These are phyloP conservation scores for Myiotriccus ornatus DNA, from an alignment of 2,797 vertebrate genomes.

Conservation along the genomic window DNA sequence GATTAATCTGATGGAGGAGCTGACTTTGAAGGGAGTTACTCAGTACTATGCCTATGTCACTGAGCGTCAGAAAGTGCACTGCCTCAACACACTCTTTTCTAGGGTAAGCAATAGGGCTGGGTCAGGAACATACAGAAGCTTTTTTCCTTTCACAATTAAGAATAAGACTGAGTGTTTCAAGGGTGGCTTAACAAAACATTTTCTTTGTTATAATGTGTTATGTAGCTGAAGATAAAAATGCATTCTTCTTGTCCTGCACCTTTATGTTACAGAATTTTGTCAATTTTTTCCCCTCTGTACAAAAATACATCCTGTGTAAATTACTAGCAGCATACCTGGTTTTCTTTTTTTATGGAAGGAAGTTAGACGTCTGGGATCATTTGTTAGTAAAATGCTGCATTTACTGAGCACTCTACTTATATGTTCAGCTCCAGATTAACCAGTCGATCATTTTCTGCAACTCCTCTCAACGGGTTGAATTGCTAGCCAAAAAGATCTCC, in stretches of 20 bases:
- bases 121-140: not conserved
- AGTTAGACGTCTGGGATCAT: not conserved
- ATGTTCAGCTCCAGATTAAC: constrained; percentile 95
- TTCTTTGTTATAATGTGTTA: not conserved
- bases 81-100: constrained; percentile 98
- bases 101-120: constrained; percentile 80
- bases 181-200: not conserved
- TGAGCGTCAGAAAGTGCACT: constrained; percentile 98
- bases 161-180: not conserved
- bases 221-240: not conserved
- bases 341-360: not conserved
- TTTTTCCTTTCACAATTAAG: not conserved
- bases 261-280: not conserved
- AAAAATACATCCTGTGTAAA: not conserved
- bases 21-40: constrained; percentile 98
- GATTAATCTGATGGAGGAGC: constrained; percentile 99
- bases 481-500: constrained; percentile 99
- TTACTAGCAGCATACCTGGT: not conserved
- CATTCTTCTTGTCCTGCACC: not conserved
- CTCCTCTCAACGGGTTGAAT: constrained; percentile 97
- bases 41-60: constrained; percentile 99
- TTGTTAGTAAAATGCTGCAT: not conserved
- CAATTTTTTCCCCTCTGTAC: not conserved
- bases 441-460: constrained; percentile 99
- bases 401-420: not conserved